Conservation (phyloP, 2,888 invertebrate species). For the Caenorhabditis angaria region DNA sequence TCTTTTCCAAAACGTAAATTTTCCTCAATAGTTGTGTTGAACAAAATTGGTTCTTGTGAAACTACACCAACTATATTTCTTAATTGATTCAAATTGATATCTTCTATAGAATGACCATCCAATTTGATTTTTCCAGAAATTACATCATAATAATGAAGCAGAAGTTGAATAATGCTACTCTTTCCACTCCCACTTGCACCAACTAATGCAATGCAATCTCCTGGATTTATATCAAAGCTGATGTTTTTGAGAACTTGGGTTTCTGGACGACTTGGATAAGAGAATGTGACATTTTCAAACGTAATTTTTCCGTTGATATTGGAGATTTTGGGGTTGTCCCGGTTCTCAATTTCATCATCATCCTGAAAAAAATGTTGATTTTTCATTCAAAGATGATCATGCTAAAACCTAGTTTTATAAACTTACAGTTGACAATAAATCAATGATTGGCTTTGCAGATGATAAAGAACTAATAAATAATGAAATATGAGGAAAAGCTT, state of each 20-base stretch:
- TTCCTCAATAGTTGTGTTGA: constrained; percentile 75
- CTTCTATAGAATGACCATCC: constrained; percentile 73
- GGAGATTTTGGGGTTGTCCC: constrained; percentile 61
- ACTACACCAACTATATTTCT: constrained; percentile 73
- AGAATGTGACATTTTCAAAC: constrained; percentile 73
- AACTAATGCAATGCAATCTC: constrained; percentile 60
- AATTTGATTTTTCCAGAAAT: constrained; percentile 66
- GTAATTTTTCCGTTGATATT: constrained; percentile 73
- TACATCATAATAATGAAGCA: constrained; percentile 54
- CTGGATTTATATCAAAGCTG: constrained; percentile 47
- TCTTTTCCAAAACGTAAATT: constrained; percentile 73
- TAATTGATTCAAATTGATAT: constrained; percentile 74
- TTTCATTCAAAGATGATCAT: no score
- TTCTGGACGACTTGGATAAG: constrained; percentile 74
- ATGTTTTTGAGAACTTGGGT: constrained; percentile 61
- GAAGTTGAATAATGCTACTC: constrained; percentile 57
- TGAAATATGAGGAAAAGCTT: constrained; percentile 30
- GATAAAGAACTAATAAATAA: constrained; percentile 19
- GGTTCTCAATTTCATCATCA: constrained; percentile 49
- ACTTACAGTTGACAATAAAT: constrained; percentile 23
- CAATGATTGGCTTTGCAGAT: constrained; percentile 27
- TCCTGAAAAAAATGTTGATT: constrained; percentile 39
- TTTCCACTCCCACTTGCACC: constrained; percentile 62
- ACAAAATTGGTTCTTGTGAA: constrained; percentile 77
- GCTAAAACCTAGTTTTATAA: background rate